Conservation (phyloP, 2,888 invertebrate species). For the Cacoxenus indagator region DNA sequence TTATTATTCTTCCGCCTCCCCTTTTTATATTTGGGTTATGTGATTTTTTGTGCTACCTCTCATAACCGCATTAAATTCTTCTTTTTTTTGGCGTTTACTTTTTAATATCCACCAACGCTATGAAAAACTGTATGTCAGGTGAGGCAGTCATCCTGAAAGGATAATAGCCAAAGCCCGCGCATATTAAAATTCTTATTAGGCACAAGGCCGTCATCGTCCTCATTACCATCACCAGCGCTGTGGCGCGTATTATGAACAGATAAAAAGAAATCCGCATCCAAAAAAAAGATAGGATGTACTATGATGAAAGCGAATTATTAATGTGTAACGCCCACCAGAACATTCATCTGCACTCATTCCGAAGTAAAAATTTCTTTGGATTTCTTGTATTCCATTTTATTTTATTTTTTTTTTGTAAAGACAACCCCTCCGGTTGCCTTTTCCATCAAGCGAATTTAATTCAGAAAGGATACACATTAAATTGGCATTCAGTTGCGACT, state of each 20-base stretch:
- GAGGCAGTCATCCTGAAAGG: constrained; percentile 7
- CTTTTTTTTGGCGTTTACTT: neutral
- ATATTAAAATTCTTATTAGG: constrained; percentile 57
- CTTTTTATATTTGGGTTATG: neutral
- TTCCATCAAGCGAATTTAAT: no score
- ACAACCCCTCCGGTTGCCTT: neutral
- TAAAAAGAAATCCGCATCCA: neutral
- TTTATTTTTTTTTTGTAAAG: no score
- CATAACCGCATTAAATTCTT: constrained; percentile 17
- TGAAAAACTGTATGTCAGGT: neutral
- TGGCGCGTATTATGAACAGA: neutral
- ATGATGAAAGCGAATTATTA: constrained; percentile 9
- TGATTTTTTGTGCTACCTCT: neutral
- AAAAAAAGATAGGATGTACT: neutral
- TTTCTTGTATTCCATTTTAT: neutral
- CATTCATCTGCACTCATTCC: neutral
- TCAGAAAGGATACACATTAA: constrained; percentile 5
- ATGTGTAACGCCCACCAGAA: neutral
- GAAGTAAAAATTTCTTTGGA: neutral
- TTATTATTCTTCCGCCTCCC: constrained; percentile 8
- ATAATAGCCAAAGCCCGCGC: constrained; percentile 16
- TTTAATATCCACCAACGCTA: neutral
- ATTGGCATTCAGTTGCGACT: neutral
- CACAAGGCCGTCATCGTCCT: constrained; percentile 44
- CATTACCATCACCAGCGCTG: neutral